A percentile compares a stretch with the other conserved stretches of the same genome.
Evolutionary conservation across 2,888 invertebrate species (phyloP).

Genomic region (Protophormia terraenovae): DNA sequence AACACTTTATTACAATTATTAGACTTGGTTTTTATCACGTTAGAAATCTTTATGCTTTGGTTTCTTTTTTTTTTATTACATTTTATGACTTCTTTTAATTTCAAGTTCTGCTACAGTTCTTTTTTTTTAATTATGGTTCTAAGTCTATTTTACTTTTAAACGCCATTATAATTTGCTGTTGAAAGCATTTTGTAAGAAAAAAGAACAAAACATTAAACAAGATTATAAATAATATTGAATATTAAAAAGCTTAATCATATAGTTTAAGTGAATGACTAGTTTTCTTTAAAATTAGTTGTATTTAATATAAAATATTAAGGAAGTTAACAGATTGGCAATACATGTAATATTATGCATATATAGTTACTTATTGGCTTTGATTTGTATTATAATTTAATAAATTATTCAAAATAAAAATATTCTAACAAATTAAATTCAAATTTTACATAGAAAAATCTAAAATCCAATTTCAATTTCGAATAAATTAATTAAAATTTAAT

Average conservation of each 20-base stretch:
- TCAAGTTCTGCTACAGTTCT: not conserved
- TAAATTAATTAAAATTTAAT: no score
- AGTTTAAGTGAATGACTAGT: slow-evolving; percentile 13
- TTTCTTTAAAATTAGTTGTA: not conserved
- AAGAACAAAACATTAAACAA: not conserved
- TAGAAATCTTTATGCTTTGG: not conserved
- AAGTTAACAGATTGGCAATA: not conserved
- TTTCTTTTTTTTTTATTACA: not conserved
- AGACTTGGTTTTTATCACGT: slow-evolving; percentile 3
- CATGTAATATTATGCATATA: no score
- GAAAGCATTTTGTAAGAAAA: not conserved
- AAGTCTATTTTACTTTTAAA: not conserved
- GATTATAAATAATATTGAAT: slow-evolving; percentile 35
- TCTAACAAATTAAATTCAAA: no score
- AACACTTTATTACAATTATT: slow-evolving; percentile 26
- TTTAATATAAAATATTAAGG: not conserved
- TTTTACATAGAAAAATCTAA: no score
- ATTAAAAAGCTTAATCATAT: slow-evolving; percentile 45
- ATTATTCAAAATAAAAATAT: no score
- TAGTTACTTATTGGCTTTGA: no score
- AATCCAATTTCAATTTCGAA: no score
- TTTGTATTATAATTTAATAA: no score
- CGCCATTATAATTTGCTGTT: not conserved
- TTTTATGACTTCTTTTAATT: slow-evolving; percentile 38
- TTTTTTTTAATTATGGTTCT: not conserved